A percentile compares a stretch with the other conserved stretches of the same genome.
These are phyloP conservation scores for Macroramphosus scolopax DNA, from an alignment of 2,797 vertebrate genomes.

Conservation along the genomic window DNA sequence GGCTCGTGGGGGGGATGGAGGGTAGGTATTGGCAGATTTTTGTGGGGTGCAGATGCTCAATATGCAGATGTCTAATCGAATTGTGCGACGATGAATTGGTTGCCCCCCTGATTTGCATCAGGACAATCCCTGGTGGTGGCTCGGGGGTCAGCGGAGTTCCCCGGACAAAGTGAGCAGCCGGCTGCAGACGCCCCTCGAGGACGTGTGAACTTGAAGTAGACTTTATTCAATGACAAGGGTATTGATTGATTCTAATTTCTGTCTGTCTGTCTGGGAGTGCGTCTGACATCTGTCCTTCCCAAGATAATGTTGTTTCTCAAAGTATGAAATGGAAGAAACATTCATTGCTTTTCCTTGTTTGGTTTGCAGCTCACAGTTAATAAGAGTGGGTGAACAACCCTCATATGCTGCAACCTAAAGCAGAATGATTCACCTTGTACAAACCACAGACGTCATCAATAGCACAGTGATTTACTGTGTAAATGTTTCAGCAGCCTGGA, in stretches of 20 bases:
- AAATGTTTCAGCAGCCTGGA: too few relatives aligned
- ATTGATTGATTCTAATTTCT: slow-evolving; percentile 68
- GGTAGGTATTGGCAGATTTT: slow-evolving; percentile 70
- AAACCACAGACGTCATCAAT: too few relatives aligned
- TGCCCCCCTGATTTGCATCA: slow-evolving; percentile 75
- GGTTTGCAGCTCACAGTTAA: too few relatives aligned
- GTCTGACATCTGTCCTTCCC: slow-evolving; percentile 65
- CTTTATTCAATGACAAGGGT: slow-evolving; percentile 69
- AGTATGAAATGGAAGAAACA: slow-evolving; percentile 11
- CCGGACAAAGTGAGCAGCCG: slow-evolving; percentile 73
- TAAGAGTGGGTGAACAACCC: too few relatives aligned
- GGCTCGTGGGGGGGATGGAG: slow-evolving; percentile 40
- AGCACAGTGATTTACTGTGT: too few relatives aligned
- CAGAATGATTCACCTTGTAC: too few relatives aligned
- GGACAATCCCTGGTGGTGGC: slow-evolving; percentile 72
- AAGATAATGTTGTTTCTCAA: slow-evolving; percentile 21
- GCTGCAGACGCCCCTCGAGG: slow-evolving; percentile 69
- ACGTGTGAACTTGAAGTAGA: slow-evolving; percentile 81
- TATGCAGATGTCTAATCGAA: slow-evolving; percentile 83
- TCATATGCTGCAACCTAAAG: too few relatives aligned
- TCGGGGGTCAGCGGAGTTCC: slow-evolving; percentile 71
- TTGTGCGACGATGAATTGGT: slow-evolving; percentile 75
- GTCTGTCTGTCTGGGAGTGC: slow-evolving; percentile 65
- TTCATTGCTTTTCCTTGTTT: too few relatives aligned
- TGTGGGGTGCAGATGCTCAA: slow-evolving; percentile 80